Evolutionary conservation across 1,140 invertebrate species (phyloP), one percentile per base, ranked within the genome.

Genomic region (Micrasema minimum): DNA sequence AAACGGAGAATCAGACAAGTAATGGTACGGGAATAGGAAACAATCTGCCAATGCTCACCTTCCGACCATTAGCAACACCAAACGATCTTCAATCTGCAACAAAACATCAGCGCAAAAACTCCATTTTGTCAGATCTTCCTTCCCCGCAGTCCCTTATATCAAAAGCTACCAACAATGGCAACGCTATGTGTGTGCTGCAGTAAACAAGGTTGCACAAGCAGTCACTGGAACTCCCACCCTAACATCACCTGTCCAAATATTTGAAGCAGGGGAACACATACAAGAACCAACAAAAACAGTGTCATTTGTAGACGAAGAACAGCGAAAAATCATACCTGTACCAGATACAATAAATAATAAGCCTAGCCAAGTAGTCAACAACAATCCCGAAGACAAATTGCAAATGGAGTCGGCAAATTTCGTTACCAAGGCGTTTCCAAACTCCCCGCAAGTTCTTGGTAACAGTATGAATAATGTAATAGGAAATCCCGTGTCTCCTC

Each of bases 301-400:
- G n/a, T 55, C 66, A 2, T 72, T 72, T 26, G 55, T 75, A 20
- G 73, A 75, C 51, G 73, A 75, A n/a, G 45, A 66, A 23, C 48
- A 68, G 16, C 26, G 64, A 2, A 14, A 45, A 38, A 43, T 41
- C 23, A 10, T 50, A 12, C 22, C 51, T 18, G 18, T 53, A 7
- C 2, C 18, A 4, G 31, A 26, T 2, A 53, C 16, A 11, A 37
- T 53, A 2, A 31, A 31, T 6, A 48, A 35, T 35, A 51, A 46
- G 38, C 22, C 64, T 37, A 66, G 20, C 35, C 16, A n/a, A n/a
- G 46, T 53, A 14, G 46, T 51, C 2, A 51, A 37, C 26, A 66
- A 66, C 53, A 66, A 50, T 51, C 16, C 51, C 14, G 35, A 55
- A 9, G 46, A 65, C 12, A 65, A 46, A 46, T 35, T 31, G 45